Evolutionary conservation across 2,113 vertebrate genomes (phyloP).

Genomic region (Eulacestoma nigropectus): DNA sequence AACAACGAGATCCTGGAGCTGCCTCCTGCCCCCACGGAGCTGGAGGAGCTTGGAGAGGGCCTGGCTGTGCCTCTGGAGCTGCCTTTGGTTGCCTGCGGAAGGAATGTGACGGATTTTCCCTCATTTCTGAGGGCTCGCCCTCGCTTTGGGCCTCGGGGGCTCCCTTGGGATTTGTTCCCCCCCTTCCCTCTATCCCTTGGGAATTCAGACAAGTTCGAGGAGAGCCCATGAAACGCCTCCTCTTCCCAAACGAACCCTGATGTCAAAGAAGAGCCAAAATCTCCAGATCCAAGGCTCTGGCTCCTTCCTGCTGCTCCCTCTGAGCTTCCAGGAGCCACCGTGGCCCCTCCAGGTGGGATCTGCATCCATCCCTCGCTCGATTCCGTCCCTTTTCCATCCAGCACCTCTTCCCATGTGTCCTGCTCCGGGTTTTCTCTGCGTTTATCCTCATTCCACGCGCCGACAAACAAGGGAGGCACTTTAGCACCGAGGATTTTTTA

Average conservation of each 20-base stretch:
- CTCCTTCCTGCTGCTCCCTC: background rate
- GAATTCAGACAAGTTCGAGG: background rate
- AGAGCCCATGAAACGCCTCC: background rate
- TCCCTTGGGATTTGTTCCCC: background rate
- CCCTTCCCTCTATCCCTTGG: background rate
- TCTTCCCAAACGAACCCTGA: background rate
- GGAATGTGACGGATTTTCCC: background rate
- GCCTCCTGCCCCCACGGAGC: background rate
- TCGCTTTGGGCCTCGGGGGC: rapidly evolving
- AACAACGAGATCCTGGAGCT: background rate
- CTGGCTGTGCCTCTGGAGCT: background rate
- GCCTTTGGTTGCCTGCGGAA: background rate
- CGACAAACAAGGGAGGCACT: background rate
- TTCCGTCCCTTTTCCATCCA: background rate
- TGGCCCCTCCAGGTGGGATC: background rate
- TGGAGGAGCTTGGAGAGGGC: background rate
- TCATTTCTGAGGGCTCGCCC: background rate
- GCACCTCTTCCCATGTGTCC: background rate
- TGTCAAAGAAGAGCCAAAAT: background rate
- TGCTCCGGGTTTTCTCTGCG: rapidly evolving
- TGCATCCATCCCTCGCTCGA: rapidly evolving
- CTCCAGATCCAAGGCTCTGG: background rate
- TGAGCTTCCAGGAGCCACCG: rapidly evolving
- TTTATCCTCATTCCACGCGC: background rate
- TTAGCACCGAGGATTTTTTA: background rate